Evolutionary conservation across 2,888 invertebrate species (phyloP).

Genomic region (Cybosia mesomella): DNA sequence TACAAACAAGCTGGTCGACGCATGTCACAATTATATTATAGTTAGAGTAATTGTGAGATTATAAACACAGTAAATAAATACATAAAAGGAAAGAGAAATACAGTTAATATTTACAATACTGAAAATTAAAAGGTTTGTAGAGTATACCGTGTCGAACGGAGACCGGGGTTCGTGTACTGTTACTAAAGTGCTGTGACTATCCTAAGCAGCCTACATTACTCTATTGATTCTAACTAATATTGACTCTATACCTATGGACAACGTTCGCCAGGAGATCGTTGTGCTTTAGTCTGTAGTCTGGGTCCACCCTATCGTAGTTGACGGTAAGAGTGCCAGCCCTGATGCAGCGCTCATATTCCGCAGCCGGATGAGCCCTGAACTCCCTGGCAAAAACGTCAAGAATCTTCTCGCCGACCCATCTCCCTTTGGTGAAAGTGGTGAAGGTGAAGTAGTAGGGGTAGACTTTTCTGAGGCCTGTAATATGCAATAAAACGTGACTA

Average conservation of each 20-base stretch:
- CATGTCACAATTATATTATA: constrained; percentile 54
- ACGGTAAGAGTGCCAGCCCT: constrained; percentile 96
- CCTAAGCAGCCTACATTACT: constrained; percentile 52
- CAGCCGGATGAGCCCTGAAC: constrained; percentile 97
- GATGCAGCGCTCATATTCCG: constrained; percentile 96
- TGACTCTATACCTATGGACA: constrained; percentile 93
- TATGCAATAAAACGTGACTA: constrained; percentile 20
- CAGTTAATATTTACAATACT: constrained; percentile 62
- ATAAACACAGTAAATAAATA: constrained; percentile 56
- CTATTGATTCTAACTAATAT: constrained; percentile 20
- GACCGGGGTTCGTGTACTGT: constrained; percentile 41
- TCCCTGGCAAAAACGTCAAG: constrained; percentile 97
- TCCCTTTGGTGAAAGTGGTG: constrained; percentile 97
- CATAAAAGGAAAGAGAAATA: constrained; percentile 54
- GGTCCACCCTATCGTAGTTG: constrained; percentile 96
- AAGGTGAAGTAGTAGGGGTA: constrained; percentile 99
- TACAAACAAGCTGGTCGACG: constrained; percentile 68
- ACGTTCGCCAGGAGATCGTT: constrained; percentile 97
- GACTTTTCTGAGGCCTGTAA: constrained; percentile 96
- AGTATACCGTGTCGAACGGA: constrained; percentile 52
- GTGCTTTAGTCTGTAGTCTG: constrained; percentile 96
- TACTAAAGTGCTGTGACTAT: constrained; percentile 54
- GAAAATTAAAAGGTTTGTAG: constrained; percentile 48
- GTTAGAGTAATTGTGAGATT: constrained; percentile 53
- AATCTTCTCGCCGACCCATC: constrained; percentile 98